These are phyloP conservation scores for rabbit (Oryctolagus cuniculus) DNA, from an alignment of 2,113 vertebrate species.

Conservation along the genomic window mOryCun1.1 NC_091436.1:10158001-10158500, in stretches of 20 bases:
- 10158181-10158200: not conserved
- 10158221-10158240: not conserved
- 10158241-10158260: not conserved
- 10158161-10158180: not conserved
- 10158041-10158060: not conserved
- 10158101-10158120: fast-evolving
- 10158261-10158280: not conserved
- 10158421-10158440: not conserved
- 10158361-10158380: not conserved
- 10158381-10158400: too few relatives aligned
- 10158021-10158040: not conserved
- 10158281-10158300: too few relatives aligned
- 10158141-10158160: not conserved
- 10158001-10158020: not conserved
- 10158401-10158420: fast-evolving
- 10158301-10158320: not conserved
- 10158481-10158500: not conserved
- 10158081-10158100: too few relatives aligned
- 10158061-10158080: not conserved
- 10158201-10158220: not conserved
- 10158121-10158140: fast-evolving
- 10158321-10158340: not conserved
- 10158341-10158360: not conserved
- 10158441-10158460: not conserved
- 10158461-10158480: not conserved